Conservation (phyloP, 2,797 vertebrate species). For the Pseudochromis fuscus region DNA sequence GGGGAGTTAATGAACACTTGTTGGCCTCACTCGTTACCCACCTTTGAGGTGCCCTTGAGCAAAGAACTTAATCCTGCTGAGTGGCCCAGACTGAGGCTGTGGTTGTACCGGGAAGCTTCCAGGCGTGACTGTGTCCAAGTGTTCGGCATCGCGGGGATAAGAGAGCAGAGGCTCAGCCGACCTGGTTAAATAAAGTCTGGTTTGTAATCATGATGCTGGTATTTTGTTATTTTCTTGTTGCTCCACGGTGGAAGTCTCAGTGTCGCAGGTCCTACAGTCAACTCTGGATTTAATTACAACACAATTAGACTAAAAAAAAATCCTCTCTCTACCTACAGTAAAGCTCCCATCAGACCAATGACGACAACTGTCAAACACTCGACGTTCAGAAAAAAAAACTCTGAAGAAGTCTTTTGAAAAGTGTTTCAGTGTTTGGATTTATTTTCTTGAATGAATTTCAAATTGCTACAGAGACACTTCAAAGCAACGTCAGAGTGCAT, state of each 20-base stretch:
- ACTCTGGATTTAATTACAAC: too few species aligned
- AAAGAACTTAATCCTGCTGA: constrained; percentile 39
- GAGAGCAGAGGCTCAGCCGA: constrained; percentile 8
- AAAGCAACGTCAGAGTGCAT: constrained; percentile 21
- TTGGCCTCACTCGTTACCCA: constrained; percentile 37
- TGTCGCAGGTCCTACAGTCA: too few species aligned
- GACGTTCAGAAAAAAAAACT: not conserved
- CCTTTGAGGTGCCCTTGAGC: constrained; percentile 40
- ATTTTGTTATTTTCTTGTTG: constrained; percentile 8
- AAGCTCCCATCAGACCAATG: not conserved
- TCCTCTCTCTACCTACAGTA: not conserved
- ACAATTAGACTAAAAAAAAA: too few species aligned
- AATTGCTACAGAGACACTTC: constrained; percentile 4
- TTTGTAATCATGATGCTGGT: not conserved
- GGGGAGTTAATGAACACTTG: constrained; percentile 34
- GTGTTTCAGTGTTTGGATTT: not conserved
- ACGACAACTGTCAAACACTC: not conserved
- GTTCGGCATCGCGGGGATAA: constrained; percentile 1
- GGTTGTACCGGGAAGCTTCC: constrained; percentile 12
- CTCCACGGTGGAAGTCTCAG: too few species aligned
- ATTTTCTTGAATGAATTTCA: not conserved
- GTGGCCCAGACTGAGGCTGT: constrained; percentile 18
- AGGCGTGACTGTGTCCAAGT: constrained; percentile 16
- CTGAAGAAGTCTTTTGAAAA: not conserved
- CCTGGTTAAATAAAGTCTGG: not conserved